Conservation (phyloP, 1,140 invertebrate genomes). For the Myzus persicae region DNA sequence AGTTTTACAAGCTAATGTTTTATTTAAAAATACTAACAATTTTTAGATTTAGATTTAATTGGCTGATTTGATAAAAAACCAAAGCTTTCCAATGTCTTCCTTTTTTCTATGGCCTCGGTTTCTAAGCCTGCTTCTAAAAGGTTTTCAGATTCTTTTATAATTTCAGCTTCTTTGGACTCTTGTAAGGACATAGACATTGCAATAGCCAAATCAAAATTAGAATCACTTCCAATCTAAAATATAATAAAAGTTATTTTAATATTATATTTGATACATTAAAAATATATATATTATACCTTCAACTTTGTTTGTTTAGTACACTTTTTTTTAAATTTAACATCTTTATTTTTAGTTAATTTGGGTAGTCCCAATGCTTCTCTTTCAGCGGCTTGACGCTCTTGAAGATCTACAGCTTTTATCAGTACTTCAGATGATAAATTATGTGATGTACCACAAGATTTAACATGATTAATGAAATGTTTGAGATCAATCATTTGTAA, state of each 20-base stretch:
- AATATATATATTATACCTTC: constrained; percentile 38
- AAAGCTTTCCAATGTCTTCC: constrained; percentile 59
- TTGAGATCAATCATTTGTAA: constrained; percentile 48
- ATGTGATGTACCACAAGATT: constrained; percentile 66
- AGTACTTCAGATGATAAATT: constrained; percentile 66
- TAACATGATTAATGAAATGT: constrained; percentile 64
- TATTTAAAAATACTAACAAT: constrained; percentile 59
- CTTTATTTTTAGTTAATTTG: constrained; percentile 44
- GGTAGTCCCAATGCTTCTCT: constrained; percentile 65
- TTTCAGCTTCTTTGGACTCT: constrained; percentile 64
- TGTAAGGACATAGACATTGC: constrained; percentile 67
- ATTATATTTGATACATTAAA: background rate
- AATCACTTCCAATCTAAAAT: constrained; percentile 64
- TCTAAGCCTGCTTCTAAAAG: constrained; percentile 61
- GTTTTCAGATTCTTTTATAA: constrained; percentile 63
- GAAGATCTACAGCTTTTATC: constrained; percentile 66
- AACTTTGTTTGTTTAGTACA: constrained; percentile 30
- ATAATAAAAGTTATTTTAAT: constrained; percentile 13
- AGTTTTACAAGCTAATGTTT: background rate
- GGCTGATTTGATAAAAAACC: constrained; percentile 58
- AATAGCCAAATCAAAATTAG: constrained; percentile 66
- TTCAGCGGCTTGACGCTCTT: constrained; percentile 66
- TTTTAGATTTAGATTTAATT: constrained; percentile 59
- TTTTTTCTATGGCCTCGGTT: constrained; percentile 59
- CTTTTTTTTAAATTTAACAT: constrained; percentile 59